These are phyloP conservation scores for Charina bottae DNA, from an alignment of 2,113 vertebrate genomes.

Conservation along the genomic window DNA sequence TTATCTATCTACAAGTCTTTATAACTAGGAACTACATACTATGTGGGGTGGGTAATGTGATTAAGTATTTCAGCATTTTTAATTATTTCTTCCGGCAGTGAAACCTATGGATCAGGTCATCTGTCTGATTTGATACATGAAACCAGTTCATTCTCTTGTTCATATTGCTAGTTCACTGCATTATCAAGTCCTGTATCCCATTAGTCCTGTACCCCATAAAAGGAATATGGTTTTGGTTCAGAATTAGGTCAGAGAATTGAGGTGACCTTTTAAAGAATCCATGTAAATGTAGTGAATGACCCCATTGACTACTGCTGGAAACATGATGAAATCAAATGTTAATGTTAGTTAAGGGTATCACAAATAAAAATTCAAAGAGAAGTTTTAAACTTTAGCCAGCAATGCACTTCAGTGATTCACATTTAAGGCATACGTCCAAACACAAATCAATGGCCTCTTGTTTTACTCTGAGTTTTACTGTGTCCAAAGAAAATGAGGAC, in stretches of 20 bases:
- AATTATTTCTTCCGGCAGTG: background rate
- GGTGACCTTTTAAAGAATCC: constrained; percentile 69
- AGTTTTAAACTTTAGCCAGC: background rate
- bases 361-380: constrained; percentile 63
- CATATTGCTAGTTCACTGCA: constrained; percentile 58
- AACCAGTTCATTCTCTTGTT: background rate
- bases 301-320: constrained; percentile 70
- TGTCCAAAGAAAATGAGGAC: constrained; percentile 47
- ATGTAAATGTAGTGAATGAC: constrained; percentile 57
- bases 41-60: background rate
- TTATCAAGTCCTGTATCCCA: constrained; percentile 49
- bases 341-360: constrained; percentile 43
- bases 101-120: background rate
- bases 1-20: background rate
- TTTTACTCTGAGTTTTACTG: constrained; percentile 36
- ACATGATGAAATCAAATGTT: constrained; percentile 64
- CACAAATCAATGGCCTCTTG: constrained; percentile 3
- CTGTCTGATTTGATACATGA: constrained; percentile 14
- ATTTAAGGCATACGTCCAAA: constrained; percentile 20
- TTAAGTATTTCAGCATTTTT: background rate
- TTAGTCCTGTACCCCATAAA: constrained; percentile 58
- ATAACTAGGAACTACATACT: background rate
- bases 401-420: constrained; percentile 25
- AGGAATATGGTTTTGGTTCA: constrained; percentile 66
- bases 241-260: constrained; percentile 66